phyloP scores from a whole-genome alignment of 2,888 invertebrate genomes.

The Bhutanitis thaidina region DNA sequence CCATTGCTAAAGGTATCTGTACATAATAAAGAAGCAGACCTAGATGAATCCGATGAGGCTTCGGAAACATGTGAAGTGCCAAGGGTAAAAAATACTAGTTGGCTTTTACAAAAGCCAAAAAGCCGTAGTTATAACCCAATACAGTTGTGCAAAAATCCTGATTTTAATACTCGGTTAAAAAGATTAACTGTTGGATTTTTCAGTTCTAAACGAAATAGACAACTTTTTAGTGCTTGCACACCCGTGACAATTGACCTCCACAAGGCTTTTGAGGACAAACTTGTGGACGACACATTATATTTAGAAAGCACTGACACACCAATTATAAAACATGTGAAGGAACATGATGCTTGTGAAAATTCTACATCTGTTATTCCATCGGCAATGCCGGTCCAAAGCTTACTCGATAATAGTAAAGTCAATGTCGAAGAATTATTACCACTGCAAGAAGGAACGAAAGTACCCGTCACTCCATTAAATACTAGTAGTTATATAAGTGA shows the following conservation, averaged over 20 bases:
- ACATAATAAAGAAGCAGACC: slow-evolving; percentile 10
- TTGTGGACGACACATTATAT: slow-evolving; percentile 49
- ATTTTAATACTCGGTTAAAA: slow-evolving; percentile 64
- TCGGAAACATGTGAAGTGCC: slow-evolving; percentile 30
- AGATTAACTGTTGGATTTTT: slow-evolving; percentile 56
- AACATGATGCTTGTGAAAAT: slow-evolving; percentile 16
- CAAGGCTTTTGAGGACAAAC: slow-evolving; percentile 58
- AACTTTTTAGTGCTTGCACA: slow-evolving; percentile 49
- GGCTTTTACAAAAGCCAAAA: slow-evolving; percentile 55
- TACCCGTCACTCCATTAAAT: slow-evolving; percentile 20
- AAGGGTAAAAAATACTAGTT: slow-evolving; percentile 46
- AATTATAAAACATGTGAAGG: slow-evolving; percentile 16
- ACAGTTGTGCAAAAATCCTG: slow-evolving; percentile 66
- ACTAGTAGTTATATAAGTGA: slow-evolving; percentile 24
- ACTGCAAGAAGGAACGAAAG: slow-evolving; percentile 5
- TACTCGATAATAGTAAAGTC: slow-evolving; percentile 37
- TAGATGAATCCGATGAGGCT: slow-evolving; percentile 14
- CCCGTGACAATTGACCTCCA: slow-evolving; percentile 62
- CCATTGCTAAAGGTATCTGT: slow-evolving; percentile 33
- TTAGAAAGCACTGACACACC: slow-evolving; percentile 31
- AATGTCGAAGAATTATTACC: slow-evolving; percentile 22
- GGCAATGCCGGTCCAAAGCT: slow-evolving; percentile 45
- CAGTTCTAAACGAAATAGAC: slow-evolving; percentile 48
- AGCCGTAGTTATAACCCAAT: slow-evolving; percentile 55
- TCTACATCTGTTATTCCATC: slow-evolving; percentile 36